Evolutionary conservation across 2,888 invertebrate species (phyloP), one percentile per base, ranked within the genome.

Genomic region (Sminthurides aquaticus): DNA sequence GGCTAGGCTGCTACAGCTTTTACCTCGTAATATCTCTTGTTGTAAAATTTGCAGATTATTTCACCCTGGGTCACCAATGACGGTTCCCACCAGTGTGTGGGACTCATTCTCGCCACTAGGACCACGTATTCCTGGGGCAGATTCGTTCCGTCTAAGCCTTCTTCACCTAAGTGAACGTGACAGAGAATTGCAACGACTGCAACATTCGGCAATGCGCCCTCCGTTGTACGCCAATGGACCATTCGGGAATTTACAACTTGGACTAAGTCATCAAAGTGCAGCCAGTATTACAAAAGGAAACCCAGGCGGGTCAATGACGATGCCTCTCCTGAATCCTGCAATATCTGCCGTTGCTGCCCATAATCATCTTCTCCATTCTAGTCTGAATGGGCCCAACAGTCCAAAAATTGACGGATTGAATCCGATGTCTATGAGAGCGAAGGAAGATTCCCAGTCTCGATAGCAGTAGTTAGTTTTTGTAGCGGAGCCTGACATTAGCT

Each of bases 341-440:
- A 66, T 65, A 27, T 52, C 66, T 60, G 62, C 67, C 24, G 67
- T 66, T 22, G 64, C 69, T 25, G 57, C 69, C 49, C 67, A 64
- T 43, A 66, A 66, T 49, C 70, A 68, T 67, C 68, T 66, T 55
- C 68, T 68, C 54, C 68, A 72, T 67, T 69, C 73, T 72, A 72
- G 71, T 72, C 71, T 71, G 68, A 73, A 73, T 68, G 71, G 73
- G 65, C 70, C 67, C 22, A 66, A 62, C 52, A 71, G 71, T 67
- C 72, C 74, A 58, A 68, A 60, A 59, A 34, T 54, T 43, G 62
- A 66, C 25, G 54, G 56, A 49, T 26, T 49, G 24, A 60, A 56
- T 54, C 54, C 57, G 20, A 43, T 60, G 59, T 49, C 64, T 20
- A 54, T 58, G 27, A 59, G 62, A 57, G 55, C 61, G 48, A 69